Evolutionary conservation across 2,797 vertebrate species (phyloP), one percentile per base, ranked within the genome.

Genomic region (Euphonia xanthogaster): DNA sequence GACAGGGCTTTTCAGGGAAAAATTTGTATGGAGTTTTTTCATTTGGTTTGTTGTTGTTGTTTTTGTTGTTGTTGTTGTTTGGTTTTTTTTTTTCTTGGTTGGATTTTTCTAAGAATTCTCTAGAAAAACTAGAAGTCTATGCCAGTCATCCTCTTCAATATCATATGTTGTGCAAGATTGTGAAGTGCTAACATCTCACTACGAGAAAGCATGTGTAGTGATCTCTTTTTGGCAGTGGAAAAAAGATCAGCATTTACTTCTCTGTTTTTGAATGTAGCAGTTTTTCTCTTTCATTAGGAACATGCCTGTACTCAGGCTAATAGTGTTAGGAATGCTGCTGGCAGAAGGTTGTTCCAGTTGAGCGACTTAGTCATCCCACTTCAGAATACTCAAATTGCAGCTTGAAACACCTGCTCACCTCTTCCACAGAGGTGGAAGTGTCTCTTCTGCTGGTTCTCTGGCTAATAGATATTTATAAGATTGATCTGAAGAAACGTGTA

Each of bases 11-110:
- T 79, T 54, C 35, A 92, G 31, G 42, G 12, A 24, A 82, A 74
- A 63, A 4, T 1, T 4, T 27, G 8, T 20, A n/a, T 25, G 6
- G 0, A 2, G 30, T 7, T 62, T 70, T 62, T 66, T 66, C 4
- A 5, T 54, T 25, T 4, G 4, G 8, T 22, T 58, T 58, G 2
- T 50, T 50, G 30, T 17, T 47, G 18, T 10, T 30, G 7, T 17
- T 47, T 14, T 10, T 30, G 7, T 15, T 39, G 31, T 4, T 33
- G 18, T 53, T 54, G 54, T 14, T n/a, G 31, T 23, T 33, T 55
- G 21, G 1, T 9, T n/a, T 40, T 31, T 35, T 7, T 24, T 9
- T n/a, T 40, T 31, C n/a, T 7, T 24, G 21, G 14, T 12, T 54
- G 2, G 10, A 33, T 31, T 35, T 55, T 51, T 1, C 7, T 33